Evolutionary conservation across 2,888 invertebrate genomes (phyloP).

Genomic region (Penaeus monodon): DNA sequence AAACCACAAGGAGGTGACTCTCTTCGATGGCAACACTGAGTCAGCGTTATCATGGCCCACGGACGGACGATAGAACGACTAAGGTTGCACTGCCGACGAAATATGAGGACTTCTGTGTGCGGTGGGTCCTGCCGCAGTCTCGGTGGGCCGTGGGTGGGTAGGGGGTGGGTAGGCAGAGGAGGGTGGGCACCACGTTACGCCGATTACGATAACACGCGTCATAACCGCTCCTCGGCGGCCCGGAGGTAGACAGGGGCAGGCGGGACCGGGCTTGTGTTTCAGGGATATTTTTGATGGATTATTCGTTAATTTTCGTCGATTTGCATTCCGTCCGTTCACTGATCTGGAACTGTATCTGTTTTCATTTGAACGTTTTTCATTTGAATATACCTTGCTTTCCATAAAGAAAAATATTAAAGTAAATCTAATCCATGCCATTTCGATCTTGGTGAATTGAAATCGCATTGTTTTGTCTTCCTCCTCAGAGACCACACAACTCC

Average conservation of each 20-base stretch:
- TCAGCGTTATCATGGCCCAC: constrained; percentile 35
- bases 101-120: constrained; percentile 57
- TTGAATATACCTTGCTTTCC: not conserved
- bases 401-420: not conserved
- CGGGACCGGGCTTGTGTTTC: constrained; percentile 48
- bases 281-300: constrained; percentile 27
- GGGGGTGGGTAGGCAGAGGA: not conserved
- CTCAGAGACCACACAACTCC: constrained; percentile 37
- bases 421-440: not conserved
- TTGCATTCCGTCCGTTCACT: not conserved
- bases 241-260: constrained; percentile 53
- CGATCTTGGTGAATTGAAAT: constrained; percentile 24
- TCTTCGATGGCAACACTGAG: constrained; percentile 36
- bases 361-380: not conserved
- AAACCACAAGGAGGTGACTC: too few relatives aligned
- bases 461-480: constrained; percentile 43
- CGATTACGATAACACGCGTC: constrained; percentile 59
- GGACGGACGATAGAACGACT: constrained; percentile 44
- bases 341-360: too few relatives aligned
- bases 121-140: constrained; percentile 48
- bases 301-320: constrained; percentile 25
- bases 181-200: constrained; percentile 47
- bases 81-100: constrained; percentile 54
- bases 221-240: constrained; percentile 48
- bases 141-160: constrained; percentile 28